phyloP scores from a whole-genome alignment of 2,113 vertebrate species.

The Athene cunicularia region DNA sequence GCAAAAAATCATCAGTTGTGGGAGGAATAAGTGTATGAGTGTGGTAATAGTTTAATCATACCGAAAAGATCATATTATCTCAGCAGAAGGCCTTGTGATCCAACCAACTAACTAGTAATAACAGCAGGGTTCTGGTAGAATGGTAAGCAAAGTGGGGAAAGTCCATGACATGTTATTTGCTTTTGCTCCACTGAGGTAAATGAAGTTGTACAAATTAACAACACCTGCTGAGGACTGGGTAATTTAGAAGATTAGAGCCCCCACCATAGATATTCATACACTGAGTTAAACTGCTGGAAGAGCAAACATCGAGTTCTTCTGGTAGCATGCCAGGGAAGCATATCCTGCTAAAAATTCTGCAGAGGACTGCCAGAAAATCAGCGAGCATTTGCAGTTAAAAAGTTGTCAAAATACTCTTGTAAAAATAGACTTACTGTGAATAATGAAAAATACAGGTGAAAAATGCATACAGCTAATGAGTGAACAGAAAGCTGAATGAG shows the following conservation, averaged over 20 bases:
- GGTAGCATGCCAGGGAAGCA: background rate
- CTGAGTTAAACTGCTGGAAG: background rate
- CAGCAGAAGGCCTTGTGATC: background rate
- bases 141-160: background rate
- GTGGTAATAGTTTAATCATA: background rate
- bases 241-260: background rate
- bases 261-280: background rate
- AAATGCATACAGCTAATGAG: conserved; percentile 24
- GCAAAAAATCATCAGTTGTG: background rate
- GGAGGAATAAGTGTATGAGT: background rate
- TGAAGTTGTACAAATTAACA: background rate
- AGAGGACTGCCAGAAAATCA: conserved; percentile 37
- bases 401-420: conserved; percentile 52
- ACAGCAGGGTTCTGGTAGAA: background rate
- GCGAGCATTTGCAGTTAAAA: conserved; percentile 23
- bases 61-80: background rate
- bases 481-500: background rate
- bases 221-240: background rate
- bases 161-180: background rate
- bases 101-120: background rate
- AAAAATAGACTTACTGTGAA: conserved; percentile 43
- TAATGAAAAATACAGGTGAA: conserved; percentile 54
- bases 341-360: conserved; percentile 17
- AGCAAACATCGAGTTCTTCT: background rate
- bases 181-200: background rate